Evolutionary conservation across 2,888 invertebrate species (phyloP), one percentile per base, ranked within the genome.

Genomic region (Cybosia mesomella): DNA sequence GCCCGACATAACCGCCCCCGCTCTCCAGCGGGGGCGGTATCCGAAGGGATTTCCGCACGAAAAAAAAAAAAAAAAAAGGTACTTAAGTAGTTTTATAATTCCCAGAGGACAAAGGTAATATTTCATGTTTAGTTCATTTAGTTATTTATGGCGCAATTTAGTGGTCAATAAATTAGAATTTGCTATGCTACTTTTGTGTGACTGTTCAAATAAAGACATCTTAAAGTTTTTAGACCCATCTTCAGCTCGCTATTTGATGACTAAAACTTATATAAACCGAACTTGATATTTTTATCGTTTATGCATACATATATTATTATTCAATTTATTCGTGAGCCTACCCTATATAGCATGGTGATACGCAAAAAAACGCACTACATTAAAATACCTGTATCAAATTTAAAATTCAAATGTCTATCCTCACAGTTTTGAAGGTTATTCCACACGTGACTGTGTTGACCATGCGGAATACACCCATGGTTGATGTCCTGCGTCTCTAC

Each of bases 401-500:
- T n/a, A n/a, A 24, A 24, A 24, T 60, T 28, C 49, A 36, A 58
- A 9, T 22, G 2, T 63, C 74, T 71, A 74, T 73, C 72, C 80
- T 78, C 58, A 11, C 34, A 21, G 53, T 49, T 53, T 32, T 64
- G 73, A 79, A 79, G 81, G 81, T 64, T 67, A 55, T 10, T 21
- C 21, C 24, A 65, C 60, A 59, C 28, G 67, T 62, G 69, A 70
- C 61, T 36, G 18, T 32, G 43, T 67, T 83, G 80, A 85, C 88
- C 87, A 88, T 87, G 87, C 88, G 88, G 87, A 88, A 87, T 77
- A 85, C 73, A 69, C 87, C 85, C 79, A 82, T 85, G 58, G n/a
- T 49, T 49, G 18, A 43, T 18, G 18, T 18, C 13, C 7, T 3
- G 7, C 2, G 18, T 1, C 43, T 9, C 8, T 18, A n/a, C n/a